Evolutionary conservation across 2,888 invertebrate genomes (phyloP), one percentile per base, ranked within the genome.

Genomic region (Tetramorium bicarinatum): DNA sequence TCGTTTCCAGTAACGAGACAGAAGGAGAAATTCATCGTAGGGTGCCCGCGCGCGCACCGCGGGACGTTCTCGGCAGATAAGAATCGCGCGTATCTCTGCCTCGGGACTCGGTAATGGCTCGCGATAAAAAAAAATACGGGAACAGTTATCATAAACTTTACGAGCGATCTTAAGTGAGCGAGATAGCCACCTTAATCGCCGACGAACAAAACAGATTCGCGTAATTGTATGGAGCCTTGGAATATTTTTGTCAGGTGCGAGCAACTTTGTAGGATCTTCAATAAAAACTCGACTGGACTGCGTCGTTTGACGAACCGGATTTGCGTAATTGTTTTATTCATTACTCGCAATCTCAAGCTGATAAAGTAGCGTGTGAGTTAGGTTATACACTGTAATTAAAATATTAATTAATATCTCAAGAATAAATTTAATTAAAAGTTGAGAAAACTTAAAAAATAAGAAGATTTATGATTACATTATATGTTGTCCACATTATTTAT

Each of bases 1-100:
- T 76, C 41, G 34, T 82, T 82, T 56, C 38, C 44, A 41, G 56
- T 77, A 82, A 82, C 56, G 77, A 82, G 66, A 59, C 47, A 54
- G 66, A 66, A 77, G 56, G 77, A 77, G 76, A 56, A 64, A 76
- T 64, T 77, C 62, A 15, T 77, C 41, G 44, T 15, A 76, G 61
- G 62, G 72, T 62, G 64, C 6, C 56, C 0, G 47, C 41, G 41
- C 47, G 56, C 52, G 47, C 44, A 25, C 11, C 13, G n/a, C 71
- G 34, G 47, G 18, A 44, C 18, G 18, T 44, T 71, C 59, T 8
- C 72, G 38, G 13, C 2, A 72, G 72, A 80, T 80, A 41, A 21
- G 13, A 47, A 80, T 80, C 59, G 34, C 34, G 71, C 38, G 49
- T 76, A 67, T 67, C 67, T 41, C 18, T 34, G 29, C 18, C 15